Conservation (phyloP, 2,888 invertebrate genomes). For the Eristalis tenax region DNA sequence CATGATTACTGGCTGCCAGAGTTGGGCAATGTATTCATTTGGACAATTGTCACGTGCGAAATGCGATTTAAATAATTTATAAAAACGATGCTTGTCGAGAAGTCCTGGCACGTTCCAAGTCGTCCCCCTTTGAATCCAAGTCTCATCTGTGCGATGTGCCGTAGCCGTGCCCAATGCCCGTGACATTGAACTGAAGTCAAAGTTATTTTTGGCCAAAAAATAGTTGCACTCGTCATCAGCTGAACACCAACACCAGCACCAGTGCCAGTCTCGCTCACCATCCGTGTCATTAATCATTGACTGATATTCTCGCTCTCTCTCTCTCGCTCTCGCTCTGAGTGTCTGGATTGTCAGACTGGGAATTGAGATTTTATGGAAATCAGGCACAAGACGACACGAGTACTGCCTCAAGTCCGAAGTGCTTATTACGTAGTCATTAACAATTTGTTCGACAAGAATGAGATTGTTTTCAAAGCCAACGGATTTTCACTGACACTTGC, state of each 20-base stretch:
- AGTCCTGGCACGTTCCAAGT: slow-evolving; percentile 56
- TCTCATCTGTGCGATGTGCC: not conserved
- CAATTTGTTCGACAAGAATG: slow-evolving; percentile 54
- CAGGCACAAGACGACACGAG: not conserved
- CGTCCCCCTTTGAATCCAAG: not conserved
- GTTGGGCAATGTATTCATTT: slow-evolving; percentile 58
- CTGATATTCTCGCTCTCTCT: not conserved
- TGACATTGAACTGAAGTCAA: slow-evolving; percentile 56
- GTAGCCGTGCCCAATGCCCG: not conserved
- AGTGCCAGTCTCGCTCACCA: slow-evolving; percentile 2
- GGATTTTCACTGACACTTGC: not conserved
- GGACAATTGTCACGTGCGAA: slow-evolving; percentile 65
- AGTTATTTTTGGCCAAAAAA: slow-evolving; percentile 39
- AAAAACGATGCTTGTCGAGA: slow-evolving; percentile 47
- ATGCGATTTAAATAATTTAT: slow-evolving; percentile 69
- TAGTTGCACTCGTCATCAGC: slow-evolving; percentile 34
- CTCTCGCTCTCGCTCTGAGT: not conserved
- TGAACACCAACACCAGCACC: not conserved
- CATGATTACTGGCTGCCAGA: slow-evolving; percentile 11
- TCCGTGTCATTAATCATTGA: slow-evolving; percentile 34
- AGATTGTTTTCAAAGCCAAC: slow-evolving; percentile 15
- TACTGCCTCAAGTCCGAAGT: not conserved
- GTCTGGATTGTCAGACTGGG: slow-evolving; percentile 20
- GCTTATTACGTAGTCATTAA: slow-evolving; percentile 58
- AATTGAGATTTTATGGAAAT: slow-evolving; percentile 59